Percentiles rank a stretch among this genome's conserved stretches.
Conservation (phyloP, 2,888 invertebrate species). For the Melanchra persicariae region DNA sequence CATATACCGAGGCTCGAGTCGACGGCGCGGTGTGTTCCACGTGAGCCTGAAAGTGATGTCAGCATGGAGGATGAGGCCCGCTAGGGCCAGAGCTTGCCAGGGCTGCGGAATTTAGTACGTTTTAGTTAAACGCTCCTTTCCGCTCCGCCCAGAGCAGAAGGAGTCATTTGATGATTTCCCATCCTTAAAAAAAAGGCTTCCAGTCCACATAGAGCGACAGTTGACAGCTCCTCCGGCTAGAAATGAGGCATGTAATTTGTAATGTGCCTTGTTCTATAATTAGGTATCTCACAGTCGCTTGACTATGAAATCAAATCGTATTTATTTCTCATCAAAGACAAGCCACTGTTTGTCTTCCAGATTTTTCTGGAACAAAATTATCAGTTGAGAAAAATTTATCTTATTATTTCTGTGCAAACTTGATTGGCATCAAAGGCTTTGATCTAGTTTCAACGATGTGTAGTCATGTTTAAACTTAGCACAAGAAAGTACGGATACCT, state of each 20-base stretch:
- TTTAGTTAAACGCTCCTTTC: too few species aligned
- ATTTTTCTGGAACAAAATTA: neutral
- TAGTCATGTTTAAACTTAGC: slow-evolving; percentile 5
- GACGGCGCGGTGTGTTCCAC: too few species aligned
- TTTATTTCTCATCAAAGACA: slow-evolving; percentile 2
- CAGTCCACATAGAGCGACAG: neutral
- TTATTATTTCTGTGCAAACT: neutral
- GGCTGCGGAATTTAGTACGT: too few species aligned
- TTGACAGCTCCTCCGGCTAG: neutral
- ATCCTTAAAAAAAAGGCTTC: too few species aligned
- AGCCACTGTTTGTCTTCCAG: slow-evolving; percentile 5
- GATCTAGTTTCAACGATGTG: neutral
- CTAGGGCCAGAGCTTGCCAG: too few species aligned
- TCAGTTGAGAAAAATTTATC: neutral
- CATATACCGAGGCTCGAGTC: too few species aligned
- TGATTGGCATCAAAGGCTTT: slow-evolving; percentile 42
- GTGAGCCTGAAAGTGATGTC: too few species aligned
- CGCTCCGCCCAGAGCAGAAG: too few species aligned
- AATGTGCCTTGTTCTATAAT: neutral
- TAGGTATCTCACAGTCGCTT: neutral
- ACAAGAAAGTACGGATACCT: neutral
- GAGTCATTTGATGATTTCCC: too few species aligned
- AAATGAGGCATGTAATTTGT: neutral
- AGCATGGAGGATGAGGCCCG: too few species aligned
- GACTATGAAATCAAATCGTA: neutral